Percentiles rank a stretch among this genome's conserved stretches.
Conservation (phyloP, 2,888 invertebrate species). For the Pyrgus malvae region DNA sequence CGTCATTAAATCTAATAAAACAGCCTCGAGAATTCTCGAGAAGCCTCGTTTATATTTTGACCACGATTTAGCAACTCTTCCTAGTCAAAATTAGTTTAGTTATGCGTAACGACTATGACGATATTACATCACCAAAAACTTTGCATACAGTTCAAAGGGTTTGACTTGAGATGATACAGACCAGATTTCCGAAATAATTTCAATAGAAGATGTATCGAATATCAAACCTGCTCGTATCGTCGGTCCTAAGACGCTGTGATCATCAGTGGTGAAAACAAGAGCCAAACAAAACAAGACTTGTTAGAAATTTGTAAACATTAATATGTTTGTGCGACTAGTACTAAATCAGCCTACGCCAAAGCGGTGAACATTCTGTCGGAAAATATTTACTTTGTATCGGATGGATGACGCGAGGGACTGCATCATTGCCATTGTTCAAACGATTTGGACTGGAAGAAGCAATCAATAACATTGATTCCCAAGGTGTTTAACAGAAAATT, state of each 20-base stretch:
- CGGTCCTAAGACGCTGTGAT: not conserved
- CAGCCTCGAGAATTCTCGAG: too few relatives aligned
- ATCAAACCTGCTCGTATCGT: slow-evolving; percentile 10
- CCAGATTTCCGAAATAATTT: not conserved
- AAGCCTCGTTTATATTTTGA: too few relatives aligned
- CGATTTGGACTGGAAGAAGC: not conserved
- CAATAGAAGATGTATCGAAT: slow-evolving; percentile 3
- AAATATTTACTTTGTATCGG: slow-evolving; percentile 12
- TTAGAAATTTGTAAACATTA: slow-evolving; percentile 16
- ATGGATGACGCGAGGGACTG: not conserved
- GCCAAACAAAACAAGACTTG: slow-evolving; percentile 11
- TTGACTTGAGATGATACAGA: not conserved
- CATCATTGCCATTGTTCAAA: not conserved
- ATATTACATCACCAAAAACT: not conserved
- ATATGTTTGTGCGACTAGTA: too few relatives aligned
- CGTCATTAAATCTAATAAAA: too few relatives aligned
- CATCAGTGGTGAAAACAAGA: not conserved
- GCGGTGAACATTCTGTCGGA: not conserved
- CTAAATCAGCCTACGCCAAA: not conserved
- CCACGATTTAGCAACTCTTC: too few relatives aligned
- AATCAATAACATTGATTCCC: not conserved
- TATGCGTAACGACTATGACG: not conserved
- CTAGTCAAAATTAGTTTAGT: not conserved
- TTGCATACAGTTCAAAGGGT: not conserved
- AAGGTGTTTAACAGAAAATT: too few relatives aligned